Base-by-base conservation (phyloP, 2,113 vertebrate species). In the Hypanus sabinus region DNA sequence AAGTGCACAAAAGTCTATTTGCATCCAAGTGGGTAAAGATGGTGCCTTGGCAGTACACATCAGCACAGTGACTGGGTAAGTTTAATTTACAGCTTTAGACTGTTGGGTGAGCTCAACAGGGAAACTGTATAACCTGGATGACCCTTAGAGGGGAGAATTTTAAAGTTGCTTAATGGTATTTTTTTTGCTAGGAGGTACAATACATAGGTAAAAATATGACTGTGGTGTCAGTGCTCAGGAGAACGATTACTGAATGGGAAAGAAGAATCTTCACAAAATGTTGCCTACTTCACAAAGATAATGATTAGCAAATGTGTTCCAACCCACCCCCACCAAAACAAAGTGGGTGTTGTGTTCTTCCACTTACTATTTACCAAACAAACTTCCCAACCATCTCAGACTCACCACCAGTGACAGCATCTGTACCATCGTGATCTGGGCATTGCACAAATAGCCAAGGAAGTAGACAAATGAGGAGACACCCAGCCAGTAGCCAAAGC, bases 381-480 rank as follows among this genome's bases (percentile, higher is more conserved):
- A 87, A 73, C 18, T 73, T 87, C 14, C 11, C 60, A 9, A 10
- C 30, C 2, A 60, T n/a, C 60, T 33, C 6, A 55, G 57, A 97
- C 98, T 77, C 95, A 99, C 98, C 98, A 99, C 96, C 93, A 99
- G 96, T 7, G 99, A 99, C 91, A 99, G 95, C 97, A 97, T 99
- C 97, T 99, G 99, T 88, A 99, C 97, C 99, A 99, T 98, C 0
- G 99, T 99, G 96, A 99, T 98, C 95, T 99, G 98, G 94, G 98
- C 97, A 0, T 99, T 99, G 95, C 98, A 98, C 94, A 99, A 96
- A 95, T 99, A 99, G 0, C 98, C 98, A 95, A 99, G 96, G 97
- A 99, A 99, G 95, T 98, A 99, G 95, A 99, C 96, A 95, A 99
- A 98, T 68, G 98, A 98, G 0, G 99, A 99, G 68, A 99, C 97